Conservation (phyloP, 1,140 invertebrate genomes). For the Homarus americanus region DNA sequence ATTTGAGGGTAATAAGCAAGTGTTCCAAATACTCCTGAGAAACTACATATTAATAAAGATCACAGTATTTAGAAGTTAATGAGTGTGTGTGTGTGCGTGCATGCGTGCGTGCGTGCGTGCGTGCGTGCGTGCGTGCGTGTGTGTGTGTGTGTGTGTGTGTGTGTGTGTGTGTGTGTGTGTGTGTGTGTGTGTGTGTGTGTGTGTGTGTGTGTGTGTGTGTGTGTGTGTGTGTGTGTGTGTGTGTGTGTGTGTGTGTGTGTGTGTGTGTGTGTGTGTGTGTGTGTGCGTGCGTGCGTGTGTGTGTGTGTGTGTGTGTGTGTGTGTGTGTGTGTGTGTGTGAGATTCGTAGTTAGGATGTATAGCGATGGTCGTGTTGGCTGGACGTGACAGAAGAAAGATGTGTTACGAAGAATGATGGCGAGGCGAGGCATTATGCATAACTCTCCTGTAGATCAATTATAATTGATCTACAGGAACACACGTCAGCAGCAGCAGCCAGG, state of each 20-base stretch:
- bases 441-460: too few relatives aligned
- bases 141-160: constrained; percentile 15
- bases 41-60: too few relatives aligned
- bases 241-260: background rate
- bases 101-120: background rate
- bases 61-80: too few relatives aligned
- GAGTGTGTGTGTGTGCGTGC: background rate
- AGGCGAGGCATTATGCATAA: too few relatives aligned
- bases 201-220: background rate
- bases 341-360: too few relatives aligned
- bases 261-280: background rate
- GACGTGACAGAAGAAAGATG: too few relatives aligned
- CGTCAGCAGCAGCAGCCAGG: too few relatives aligned
- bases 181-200: background rate
- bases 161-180: background rate
- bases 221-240: background rate
- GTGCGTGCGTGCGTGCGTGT: background rate
- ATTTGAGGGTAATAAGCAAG: too few relatives aligned
- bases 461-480: too few relatives aligned
- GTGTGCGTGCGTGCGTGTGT: constrained; percentile 1
- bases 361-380: too few relatives aligned
- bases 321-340: constrained; percentile 8
- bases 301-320: background rate
- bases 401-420: too few relatives aligned
- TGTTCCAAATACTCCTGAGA: too few relatives aligned